These are phyloP conservation scores for Catharus minimus DNA, from an alignment of 2,113 vertebrate species.

Conservation along the genomic window DNA sequence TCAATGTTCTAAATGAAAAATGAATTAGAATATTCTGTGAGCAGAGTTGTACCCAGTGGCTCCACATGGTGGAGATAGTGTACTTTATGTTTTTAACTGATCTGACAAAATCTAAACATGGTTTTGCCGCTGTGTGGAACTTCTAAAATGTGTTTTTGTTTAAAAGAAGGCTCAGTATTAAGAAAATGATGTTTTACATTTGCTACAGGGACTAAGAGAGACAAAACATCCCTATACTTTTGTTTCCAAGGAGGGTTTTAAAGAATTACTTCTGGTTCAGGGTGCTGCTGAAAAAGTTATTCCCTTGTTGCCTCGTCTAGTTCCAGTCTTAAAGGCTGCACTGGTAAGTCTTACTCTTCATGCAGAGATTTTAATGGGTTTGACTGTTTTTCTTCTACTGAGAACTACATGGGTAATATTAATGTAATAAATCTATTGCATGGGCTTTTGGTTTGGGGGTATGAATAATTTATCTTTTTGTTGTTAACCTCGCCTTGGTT, in stretches of 20 bases:
- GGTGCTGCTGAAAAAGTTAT: slow-evolving; percentile 75
- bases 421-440: background rate
- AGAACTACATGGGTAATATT: background rate
- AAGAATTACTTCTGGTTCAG: slow-evolving; percentile 74
- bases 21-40: background rate
- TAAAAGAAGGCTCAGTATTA: background rate
- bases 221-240: slow-evolving; percentile 83
- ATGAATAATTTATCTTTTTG: background rate
- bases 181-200: background rate
- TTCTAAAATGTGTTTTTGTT: background rate
- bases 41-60: background rate
- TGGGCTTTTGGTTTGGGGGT: background rate
- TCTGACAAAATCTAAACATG: background rate
- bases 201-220: slow-evolving; percentile 79
- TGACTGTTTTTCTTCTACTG: background rate
- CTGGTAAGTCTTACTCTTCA: slow-evolving; percentile 69
- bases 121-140: background rate
- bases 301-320: slow-evolving; percentile 76
- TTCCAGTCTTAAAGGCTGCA: slow-evolving; percentile 77
- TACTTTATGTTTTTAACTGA: slow-evolving; percentile 38
- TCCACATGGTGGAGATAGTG: slow-evolving; percentile 67
- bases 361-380: background rate
- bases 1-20: background rate
- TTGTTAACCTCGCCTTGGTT: background rate
- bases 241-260: slow-evolving; percentile 82